phyloP scores from a whole-genome alignment of 2,797 vertebrate species.

The Acipenser transmontanus region DNA sequence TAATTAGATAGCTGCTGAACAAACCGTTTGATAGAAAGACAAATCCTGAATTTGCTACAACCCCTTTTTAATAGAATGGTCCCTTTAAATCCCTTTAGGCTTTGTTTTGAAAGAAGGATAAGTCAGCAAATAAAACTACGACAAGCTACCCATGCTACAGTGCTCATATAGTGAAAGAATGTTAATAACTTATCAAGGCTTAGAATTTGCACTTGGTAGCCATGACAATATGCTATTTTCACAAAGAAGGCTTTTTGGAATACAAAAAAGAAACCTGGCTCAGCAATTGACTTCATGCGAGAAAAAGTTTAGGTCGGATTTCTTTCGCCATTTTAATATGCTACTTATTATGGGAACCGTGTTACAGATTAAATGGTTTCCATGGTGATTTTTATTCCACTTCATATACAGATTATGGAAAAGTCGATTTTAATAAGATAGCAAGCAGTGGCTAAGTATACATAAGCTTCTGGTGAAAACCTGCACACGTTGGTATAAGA shows the following conservation, averaged over 20 bases:
- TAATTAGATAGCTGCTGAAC: no score
- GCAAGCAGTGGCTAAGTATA: no score
- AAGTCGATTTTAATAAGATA: no score
- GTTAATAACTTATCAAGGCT: conserved; percentile 45
- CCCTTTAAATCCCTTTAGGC: no score
- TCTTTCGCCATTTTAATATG: conserved; percentile 37
- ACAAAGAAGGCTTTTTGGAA: conserved; percentile 33
- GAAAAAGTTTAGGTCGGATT: conserved; percentile 39
- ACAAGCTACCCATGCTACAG: conserved; percentile 5
- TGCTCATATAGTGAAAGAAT: conserved; percentile 48
- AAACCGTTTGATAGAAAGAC: no score
- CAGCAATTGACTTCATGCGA: conserved; percentile 8
- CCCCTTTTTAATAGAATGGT: no score
- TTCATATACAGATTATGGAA: conserved; percentile 4
- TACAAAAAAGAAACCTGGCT: background rate
- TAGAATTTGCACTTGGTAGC: conserved; percentile 47
- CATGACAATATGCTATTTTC: conserved; percentile 48
- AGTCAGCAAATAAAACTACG: no score
- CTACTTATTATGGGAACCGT: conserved; percentile 35
- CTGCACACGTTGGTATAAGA: no score
- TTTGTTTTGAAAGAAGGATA: no score
- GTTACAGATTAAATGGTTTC: conserved; percentile 29
- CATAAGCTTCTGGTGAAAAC: no score
- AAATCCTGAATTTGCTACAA: no score
- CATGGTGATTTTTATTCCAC: conserved; percentile 4